Evolutionary conservation across 2,113 vertebrate species (phyloP).

Genomic region (Paedocypris sp.): DNA sequence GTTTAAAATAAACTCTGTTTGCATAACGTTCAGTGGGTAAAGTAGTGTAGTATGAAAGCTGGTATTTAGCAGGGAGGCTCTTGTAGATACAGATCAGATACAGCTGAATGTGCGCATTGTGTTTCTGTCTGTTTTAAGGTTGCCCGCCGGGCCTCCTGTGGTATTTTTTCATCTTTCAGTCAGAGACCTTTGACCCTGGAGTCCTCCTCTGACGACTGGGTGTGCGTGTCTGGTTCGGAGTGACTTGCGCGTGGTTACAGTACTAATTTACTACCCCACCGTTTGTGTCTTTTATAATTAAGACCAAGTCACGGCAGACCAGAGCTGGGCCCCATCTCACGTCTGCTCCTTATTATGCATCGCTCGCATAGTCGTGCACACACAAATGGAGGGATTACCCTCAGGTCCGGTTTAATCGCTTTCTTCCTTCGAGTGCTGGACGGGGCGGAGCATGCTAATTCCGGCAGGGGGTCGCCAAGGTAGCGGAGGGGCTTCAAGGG

Average conservation of each 20-base stretch:
- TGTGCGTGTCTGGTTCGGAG: slow-evolving; percentile 35
- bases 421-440: slow-evolving; percentile 71
- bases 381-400: slow-evolving; percentile 61
- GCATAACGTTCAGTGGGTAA: background rate
- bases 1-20: background rate
- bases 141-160: slow-evolving; percentile 16
- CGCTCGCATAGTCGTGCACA: background rate
- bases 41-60: background rate
- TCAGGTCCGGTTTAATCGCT: slow-evolving; percentile 75
- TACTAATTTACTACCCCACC: slow-evolving; percentile 82
- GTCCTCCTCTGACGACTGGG: slow-evolving; percentile 20
- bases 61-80: background rate
- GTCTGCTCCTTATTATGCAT: slow-evolving; percentile 11
- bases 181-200: slow-evolving; percentile 23
- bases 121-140: slow-evolving; percentile 18
- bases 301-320: slow-evolving; percentile 65
- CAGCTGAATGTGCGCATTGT: slow-evolving; percentile 25
- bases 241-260: slow-evolving; percentile 72
- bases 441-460: slow-evolving; percentile 51
- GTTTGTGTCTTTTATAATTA: slow-evolving; percentile 91
- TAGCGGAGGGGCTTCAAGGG: slow-evolving; percentile 33
- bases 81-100: background rate
- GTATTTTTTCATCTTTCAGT: slow-evolving; percentile 20
- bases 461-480: slow-evolving; percentile 37
- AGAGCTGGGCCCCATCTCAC: slow-evolving; percentile 14